Base-by-base conservation (phyloP, 2,888 invertebrate species). In the Cosmopolites sordidus region DNA sequence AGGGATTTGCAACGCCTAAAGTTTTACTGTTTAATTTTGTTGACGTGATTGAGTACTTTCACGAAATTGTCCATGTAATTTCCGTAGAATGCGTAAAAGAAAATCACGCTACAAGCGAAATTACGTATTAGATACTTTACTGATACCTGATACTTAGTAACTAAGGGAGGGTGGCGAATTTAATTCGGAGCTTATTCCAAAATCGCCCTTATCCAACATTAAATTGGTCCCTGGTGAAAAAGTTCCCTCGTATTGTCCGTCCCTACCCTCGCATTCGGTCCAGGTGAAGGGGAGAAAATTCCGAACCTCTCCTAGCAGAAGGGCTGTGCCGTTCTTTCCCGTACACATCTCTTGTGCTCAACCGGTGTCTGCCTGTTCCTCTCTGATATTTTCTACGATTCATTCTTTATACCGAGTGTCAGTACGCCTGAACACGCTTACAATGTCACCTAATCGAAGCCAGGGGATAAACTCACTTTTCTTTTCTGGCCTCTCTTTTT, bases 401-500 rank as follows among this genome's bases (percentile, higher is more conserved):
- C 51, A 45, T 56, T 56, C 51, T 56, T 56, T 49, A 56, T 53
- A 56, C 51, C 42, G 48, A 16, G 56, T 48, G 51, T 54, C 54
- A 49, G 42, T 48, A 16, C 41, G 43, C 30, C 51, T 22, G 37
- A 51, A 51, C 48, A 50, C 22, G 50, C 50, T 43, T 33, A 43
- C 33, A 48, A 43, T 56, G 56, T 51, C 56, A 51, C 51, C 51
- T 56, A 56, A 56, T 56, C 51, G 51, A 45, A 37, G 46, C 27
- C 51, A 43, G 43, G 48, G 48, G 48, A 51, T 51, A 48, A 56
- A 48, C 45, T 48, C 41, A 44, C 45, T 48, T 56, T 22, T 30
- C 12, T 43, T 53, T 16, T 14, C 2, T 4, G 3, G 15, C 16
- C 40, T 40, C 40, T 16, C 16, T 16, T 15, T 40, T 40, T 40